Base-by-base conservation (phyloP, 1,140 invertebrate genomes). In the Solenopsis fugax region DNA sequence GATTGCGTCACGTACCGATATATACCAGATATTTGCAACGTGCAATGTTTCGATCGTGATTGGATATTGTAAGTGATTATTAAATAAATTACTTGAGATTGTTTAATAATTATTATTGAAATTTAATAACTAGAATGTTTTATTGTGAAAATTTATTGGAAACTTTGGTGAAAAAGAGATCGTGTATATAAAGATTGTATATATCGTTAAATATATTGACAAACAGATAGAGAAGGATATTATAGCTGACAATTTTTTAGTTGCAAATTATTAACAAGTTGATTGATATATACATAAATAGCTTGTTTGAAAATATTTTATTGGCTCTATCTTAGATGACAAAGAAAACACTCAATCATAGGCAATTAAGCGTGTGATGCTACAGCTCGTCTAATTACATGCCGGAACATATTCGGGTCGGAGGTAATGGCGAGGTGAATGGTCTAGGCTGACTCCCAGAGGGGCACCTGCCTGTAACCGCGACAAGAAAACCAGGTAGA, bases 391-490 rank as follows among this genome's bases (percentile, higher is more conserved):
- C 64, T 90, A 90, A 91, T 90, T 90, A 81, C 87, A 34, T 29
- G 60, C 13, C 65, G 52, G 80, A 81, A 87, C 65, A 89, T 86
- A 87, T 91, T 90, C 80, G 89, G 89, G 72, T 21, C 58, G 73
- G 41, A 58, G 41, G 29, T 69, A 75, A 80, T 56, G 48, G 21
- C 29, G 71, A 87, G 87, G 87, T 89, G 85, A 91, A 89, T 72
- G 89, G 82, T 91, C 90, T 90, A 87, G 78, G 67, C 87, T 86
- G 86, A 88, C 87, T 89, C 73, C 21, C 73, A 52, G 65, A 84
- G 54, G 52, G 84, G 84, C 90, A 91, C 87, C 78, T 90, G 90
- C 75, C 90, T 81, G 78, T 67, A 84, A 90, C 67, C 50, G 89
- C 84, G 87, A 84, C 87, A 81, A 78, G 73, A 86, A 87, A 89